A percentile compares a stretch with the other conserved stretches of the same genome.
Evolutionary conservation across 1,140 invertebrate species (phyloP).

Genomic region (Acromyrmex heyeri): DNA sequence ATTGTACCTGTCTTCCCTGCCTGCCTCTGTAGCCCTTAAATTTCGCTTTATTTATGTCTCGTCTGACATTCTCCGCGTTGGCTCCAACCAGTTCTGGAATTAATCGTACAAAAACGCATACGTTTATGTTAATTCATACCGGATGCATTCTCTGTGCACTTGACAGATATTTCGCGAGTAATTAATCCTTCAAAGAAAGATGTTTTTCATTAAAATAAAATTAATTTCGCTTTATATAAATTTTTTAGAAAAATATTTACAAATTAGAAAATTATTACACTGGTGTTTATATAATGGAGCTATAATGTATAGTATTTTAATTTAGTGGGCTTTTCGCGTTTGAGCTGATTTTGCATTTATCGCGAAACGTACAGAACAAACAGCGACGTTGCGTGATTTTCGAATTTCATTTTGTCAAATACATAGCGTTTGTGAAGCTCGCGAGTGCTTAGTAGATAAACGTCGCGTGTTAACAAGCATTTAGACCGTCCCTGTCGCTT

Average conservation of each 20-base stretch:
- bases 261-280: background rate
- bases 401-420: constrained; percentile 20
- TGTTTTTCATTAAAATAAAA: background rate
- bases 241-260: background rate
- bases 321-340: background rate
- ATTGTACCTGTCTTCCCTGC: constrained; percentile 77
- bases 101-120: constrained; percentile 68
- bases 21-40: constrained; percentile 83
- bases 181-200: background rate
- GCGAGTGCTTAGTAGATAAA: constrained; percentile 37
- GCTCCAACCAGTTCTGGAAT: constrained; percentile 53
- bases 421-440: background rate
- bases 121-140: constrained; percentile 38
- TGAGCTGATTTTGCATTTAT: background rate
- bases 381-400: constrained; percentile 9
- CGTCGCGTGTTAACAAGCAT: constrained; percentile 66
- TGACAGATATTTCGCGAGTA: background rate
- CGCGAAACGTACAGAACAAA: background rate
- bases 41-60: constrained; percentile 86
- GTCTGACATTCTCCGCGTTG: constrained; percentile 82
- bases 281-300: background rate
- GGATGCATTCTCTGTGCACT: background rate
- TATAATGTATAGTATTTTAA: background rate
- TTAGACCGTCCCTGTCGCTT: constrained; percentile 62
- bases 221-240: background rate